These are phyloP conservation scores for Drosophila malerkotliana DNA, from an alignment of 1,140 invertebrate genomes.

Conservation along the genomic window DNA sequence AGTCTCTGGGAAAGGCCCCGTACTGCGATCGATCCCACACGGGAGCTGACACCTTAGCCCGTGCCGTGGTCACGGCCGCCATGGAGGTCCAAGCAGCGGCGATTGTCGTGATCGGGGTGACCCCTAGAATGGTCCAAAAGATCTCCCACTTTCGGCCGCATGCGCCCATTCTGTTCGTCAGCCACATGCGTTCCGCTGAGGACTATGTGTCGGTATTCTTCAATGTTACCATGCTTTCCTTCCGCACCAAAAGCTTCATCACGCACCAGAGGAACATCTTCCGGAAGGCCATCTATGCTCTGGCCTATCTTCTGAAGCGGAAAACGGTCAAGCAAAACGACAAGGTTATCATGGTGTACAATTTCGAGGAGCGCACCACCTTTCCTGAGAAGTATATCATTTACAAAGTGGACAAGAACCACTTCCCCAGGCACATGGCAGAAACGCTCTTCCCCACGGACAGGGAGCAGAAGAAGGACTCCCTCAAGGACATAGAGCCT, in stretches of 20 bases:
- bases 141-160: constrained; percentile 70
- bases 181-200: constrained; percentile 66
- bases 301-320: constrained; percentile 56
- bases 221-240: constrained; percentile 70
- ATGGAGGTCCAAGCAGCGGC: constrained; percentile 59
- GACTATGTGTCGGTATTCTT: constrained; percentile 66
- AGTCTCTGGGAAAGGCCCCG: constrained; percentile 37
- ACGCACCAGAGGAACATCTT: constrained; percentile 40
- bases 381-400: constrained; percentile 73
- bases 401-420: constrained; percentile 50
- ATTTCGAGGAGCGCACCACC: constrained; percentile 28
- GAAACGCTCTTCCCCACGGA: constrained; percentile 29
- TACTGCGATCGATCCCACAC: constrained; percentile 68
- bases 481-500: neutral
- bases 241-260: constrained; percentile 13
- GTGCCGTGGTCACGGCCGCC: constrained; percentile 54
- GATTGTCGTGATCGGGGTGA: constrained; percentile 65
- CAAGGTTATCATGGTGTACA: constrained; percentile 63
- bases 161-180: constrained; percentile 65
- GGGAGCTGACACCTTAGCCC: constrained; percentile 67
- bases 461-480: neutral
- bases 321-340: constrained; percentile 43
- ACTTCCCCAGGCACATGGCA: constrained; percentile 54
- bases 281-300: constrained; percentile 48
- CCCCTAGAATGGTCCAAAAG: constrained; percentile 74